phyloP scores from a whole-genome alignment of 2,113 vertebrate species.

The Dicrurus megarhynchus region DNA sequence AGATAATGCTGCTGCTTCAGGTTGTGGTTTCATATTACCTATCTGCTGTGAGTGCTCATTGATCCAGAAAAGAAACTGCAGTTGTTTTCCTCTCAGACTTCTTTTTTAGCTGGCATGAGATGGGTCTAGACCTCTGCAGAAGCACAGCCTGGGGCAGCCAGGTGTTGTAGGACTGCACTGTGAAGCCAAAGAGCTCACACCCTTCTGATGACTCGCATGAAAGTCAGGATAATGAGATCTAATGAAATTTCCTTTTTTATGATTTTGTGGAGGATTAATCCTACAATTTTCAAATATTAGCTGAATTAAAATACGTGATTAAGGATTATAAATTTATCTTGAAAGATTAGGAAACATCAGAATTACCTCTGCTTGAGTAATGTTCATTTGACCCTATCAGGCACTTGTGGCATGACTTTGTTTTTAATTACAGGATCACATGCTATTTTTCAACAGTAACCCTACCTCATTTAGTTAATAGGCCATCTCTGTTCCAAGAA shows the following conservation, averaged over 20 bases:
- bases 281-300: not conserved
- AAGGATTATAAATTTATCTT: not conserved
- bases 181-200: not conserved
- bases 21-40: not conserved
- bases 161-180: not conserved
- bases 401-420: not conserved
- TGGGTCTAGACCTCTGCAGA: not conserved
- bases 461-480: conserved; percentile 16
- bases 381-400: not conserved
- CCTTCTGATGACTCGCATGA: not conserved
- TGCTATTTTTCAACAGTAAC: not conserved
- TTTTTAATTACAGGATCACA: not conserved
- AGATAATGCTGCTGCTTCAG: not conserved
- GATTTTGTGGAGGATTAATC: not conserved
- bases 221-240: not conserved
- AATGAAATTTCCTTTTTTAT: not conserved
- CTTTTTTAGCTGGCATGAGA: not conserved
- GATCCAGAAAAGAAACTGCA: not conserved
- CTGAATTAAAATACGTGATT: not conserved
- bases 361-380: not conserved
- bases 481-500: not conserved
- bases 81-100: not conserved
- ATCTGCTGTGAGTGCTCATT: not conserved
- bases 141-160: not conserved
- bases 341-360: not conserved